Conservation (phyloP, 2,797 vertebrate species). For the Hyperoplus lanceolatus region DNA sequence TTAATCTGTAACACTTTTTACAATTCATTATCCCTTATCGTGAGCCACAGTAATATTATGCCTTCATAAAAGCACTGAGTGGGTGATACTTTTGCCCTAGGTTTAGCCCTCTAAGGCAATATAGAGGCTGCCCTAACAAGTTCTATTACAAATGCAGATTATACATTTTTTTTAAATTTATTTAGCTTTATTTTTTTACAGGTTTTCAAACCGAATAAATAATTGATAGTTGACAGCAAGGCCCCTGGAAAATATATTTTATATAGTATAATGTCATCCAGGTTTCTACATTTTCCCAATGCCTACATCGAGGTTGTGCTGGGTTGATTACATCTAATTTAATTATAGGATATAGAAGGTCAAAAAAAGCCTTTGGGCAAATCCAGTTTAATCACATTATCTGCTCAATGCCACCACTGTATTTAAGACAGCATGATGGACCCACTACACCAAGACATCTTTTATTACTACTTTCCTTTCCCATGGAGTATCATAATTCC, state of each 20-base stretch:
- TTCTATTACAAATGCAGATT: no score
- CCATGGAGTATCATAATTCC: slow-evolving; percentile 27
- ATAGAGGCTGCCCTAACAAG: no score
- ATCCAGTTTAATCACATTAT: slow-evolving; percentile 42
- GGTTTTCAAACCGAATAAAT: neutral
- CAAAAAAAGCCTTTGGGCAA: slow-evolving; percentile 33
- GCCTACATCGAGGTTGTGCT: slow-evolving; percentile 13
- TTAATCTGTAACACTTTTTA: no score
- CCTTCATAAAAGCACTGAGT: no score
- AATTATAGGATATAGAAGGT: slow-evolving; percentile 17
- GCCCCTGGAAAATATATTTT: neutral
- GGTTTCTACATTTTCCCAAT: neutral
- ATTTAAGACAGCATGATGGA: slow-evolving; percentile 24
- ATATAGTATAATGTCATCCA: slow-evolving; percentile 12
- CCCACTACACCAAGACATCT: slow-evolving; percentile 17
- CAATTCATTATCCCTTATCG: no score
- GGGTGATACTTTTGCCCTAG: no score
- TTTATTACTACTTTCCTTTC: slow-evolving; percentile 28
- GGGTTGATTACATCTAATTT: slow-evolving; percentile 27
- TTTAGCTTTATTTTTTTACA: neutral
- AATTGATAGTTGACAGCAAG: no score
- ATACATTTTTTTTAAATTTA: no score
- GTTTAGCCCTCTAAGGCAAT: no score
- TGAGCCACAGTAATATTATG: no score
- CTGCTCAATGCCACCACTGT: slow-evolving; percentile 12